Evolutionary conservation across 2,113 vertebrate species (phyloP), one percentile per base, ranked within the genome.

Genomic region (Diphyllodes magnificus): DNA sequence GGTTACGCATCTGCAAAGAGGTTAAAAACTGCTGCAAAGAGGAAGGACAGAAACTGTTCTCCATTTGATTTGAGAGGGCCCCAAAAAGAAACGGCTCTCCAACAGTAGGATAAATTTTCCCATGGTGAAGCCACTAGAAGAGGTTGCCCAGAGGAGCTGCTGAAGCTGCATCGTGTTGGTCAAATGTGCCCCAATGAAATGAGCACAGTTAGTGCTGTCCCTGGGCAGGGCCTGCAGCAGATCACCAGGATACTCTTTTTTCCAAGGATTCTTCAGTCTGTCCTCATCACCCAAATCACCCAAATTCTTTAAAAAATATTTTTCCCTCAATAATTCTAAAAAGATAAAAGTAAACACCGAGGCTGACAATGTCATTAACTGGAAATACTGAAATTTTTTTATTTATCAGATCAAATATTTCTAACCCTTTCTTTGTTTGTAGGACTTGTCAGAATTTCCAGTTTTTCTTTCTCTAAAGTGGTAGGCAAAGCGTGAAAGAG

Each of bases 131-230:
- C 14, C 30, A 24, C 17, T 25, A 6, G 65, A 61, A 69, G 20
- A 49, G 49, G 15, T 5, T 49, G 37, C n/a, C 66, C 63, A 21
- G 54, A 42, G 50, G 76, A 82, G 40, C 0, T 56, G 25, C 6
- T 60, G 61, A 7, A 42, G 59, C 30, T 65, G 35, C 57, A 42
- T 20, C 0, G 0, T 4, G 23, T 27, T 28, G 70, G 57, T 23
- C n/a, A 56, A 64, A 68, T 3, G 53, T 44, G 28, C 49, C 78
- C 49, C 42, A 6, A 4, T 20, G 79, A 57, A 69, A 57, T 3
- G 28, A 37, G 37, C 35, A 11, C 2, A 37, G 53, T 11, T 27
- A 40, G 30, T 57, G 45, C 28, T n/a, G 11, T 2, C 65, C n/a
- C 49, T 11, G 21, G 57, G 22, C 57, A 72, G 57, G 33, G 33